Conservation (phyloP, 2,113 vertebrate species). For the Beaufortia kweichowensis region DNA sequence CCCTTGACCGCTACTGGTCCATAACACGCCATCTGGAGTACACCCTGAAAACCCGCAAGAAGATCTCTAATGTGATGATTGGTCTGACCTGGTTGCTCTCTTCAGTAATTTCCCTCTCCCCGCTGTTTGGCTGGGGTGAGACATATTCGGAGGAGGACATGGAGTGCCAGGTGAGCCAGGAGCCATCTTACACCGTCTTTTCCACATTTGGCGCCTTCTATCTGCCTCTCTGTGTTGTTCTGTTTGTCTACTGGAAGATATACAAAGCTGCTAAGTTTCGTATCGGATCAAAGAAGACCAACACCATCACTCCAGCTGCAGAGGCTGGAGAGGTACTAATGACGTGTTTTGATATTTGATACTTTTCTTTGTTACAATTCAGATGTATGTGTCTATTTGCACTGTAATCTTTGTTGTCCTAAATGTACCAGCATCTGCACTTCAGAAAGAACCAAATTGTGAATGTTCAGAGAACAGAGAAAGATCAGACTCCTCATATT, state of each 20-base stretch:
- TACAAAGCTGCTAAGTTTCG: conserved; percentile 81
- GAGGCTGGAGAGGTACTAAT: conserved; percentile 73
- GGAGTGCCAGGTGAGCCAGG: conserved; percentile 80
- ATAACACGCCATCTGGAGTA: conserved; percentile 81
- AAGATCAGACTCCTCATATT: not conserved
- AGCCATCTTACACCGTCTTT: conserved; percentile 81
- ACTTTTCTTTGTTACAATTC: not conserved
- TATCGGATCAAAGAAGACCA: conserved; percentile 72
- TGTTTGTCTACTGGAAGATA: conserved; percentile 86
- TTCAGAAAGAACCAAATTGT: not conserved
- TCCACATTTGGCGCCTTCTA: conserved; percentile 86
- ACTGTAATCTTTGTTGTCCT: not conserved
- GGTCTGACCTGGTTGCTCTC: conserved; percentile 78
- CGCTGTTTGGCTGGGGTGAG: conserved; percentile 82
- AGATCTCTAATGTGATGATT: conserved; percentile 80
- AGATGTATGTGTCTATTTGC: not conserved
- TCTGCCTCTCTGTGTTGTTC: conserved; percentile 79
- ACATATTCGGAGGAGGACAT: conserved; percentile 71
- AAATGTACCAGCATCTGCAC: not conserved
- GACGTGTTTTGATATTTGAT: not conserved
- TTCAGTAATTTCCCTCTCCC: conserved; percentile 77
- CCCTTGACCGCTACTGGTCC: conserved; percentile 85
- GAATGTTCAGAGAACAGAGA: not conserved
- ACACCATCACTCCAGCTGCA: conserved; percentile 74
- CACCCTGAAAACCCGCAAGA: conserved; percentile 73